Conservation (phyloP, 2,888 invertebrate genomes). For the Cheilosia scutellata region DNA sequence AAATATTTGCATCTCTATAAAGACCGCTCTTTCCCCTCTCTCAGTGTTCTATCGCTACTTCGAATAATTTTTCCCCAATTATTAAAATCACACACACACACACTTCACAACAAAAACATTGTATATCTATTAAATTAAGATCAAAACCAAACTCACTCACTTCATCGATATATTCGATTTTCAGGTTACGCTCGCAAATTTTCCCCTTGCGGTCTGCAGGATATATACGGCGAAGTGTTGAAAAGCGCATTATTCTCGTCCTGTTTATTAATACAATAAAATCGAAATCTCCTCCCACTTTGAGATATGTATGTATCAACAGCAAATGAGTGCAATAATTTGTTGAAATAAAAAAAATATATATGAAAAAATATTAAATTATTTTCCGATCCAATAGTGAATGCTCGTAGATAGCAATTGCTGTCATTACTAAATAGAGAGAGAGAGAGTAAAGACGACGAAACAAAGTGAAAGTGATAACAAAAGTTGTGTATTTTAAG, state of each 20-base stretch:
- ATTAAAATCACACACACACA: constrained; percentile 52
- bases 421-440: neutral
- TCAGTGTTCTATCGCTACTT: constrained; percentile 69
- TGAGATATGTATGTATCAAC: constrained; percentile 61
- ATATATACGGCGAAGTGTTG: constrained; percentile 57
- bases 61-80: constrained; percentile 66
- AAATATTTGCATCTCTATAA: constrained; percentile 27
- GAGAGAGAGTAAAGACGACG: constrained; percentile 26
- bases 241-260: constrained; percentile 62
- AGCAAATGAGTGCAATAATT: constrained; percentile 64
- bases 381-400: constrained; percentile 24
- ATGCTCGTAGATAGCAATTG: constrained; percentile 9
- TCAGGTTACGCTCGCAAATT: constrained; percentile 67
- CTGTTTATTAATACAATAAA: constrained; percentile 38
- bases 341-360: constrained; percentile 15
- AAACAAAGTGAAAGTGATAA: constrained; percentile 61
- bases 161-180: constrained; percentile 76
- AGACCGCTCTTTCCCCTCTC: constrained; percentile 45
- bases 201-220: constrained; percentile 60
- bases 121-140: constrained; percentile 48
- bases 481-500: constrained; percentile 40
- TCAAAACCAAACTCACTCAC: constrained; percentile 56
- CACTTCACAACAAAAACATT: constrained; percentile 61
- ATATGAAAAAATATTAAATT: constrained; percentile 13
- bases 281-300: constrained; percentile 18